Conservation (phyloP, 1,140 invertebrate species). For the Augochlora pura region DNA sequence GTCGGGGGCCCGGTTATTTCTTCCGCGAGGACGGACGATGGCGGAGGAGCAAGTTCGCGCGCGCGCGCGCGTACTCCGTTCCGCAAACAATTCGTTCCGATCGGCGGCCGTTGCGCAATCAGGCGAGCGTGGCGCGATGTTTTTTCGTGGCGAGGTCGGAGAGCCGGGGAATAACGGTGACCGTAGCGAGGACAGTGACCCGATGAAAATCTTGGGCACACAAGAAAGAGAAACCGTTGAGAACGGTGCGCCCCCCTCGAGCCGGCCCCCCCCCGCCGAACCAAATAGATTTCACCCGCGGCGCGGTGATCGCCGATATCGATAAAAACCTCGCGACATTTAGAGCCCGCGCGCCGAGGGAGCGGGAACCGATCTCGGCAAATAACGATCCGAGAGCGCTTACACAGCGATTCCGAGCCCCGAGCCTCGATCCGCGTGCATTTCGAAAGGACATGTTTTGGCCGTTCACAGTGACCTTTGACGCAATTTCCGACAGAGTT, state of each 20-base stretch:
- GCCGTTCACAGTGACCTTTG: no score
- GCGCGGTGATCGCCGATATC: conserved; percentile 25
- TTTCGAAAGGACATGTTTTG: no score
- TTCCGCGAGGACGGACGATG: no score
- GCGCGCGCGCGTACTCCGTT: no score
- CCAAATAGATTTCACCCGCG: conserved; percentile 59
- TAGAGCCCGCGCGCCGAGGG: neutral
- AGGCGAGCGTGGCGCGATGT: conserved; percentile 21
- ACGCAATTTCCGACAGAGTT: no score
- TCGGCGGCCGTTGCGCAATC: neutral
- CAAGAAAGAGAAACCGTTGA: conserved; percentile 64
- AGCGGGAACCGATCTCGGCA: no score
- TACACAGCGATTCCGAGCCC: no score
- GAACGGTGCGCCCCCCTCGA: conserved; percentile 39
- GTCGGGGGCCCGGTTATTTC: no score
- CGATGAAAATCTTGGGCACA: conserved; percentile 64
- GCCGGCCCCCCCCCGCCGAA: conserved; percentile 14
- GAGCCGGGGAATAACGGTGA: conserved; percentile 60
- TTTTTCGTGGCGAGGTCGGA: conserved; percentile 58
- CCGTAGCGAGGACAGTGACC: conserved; percentile 63
- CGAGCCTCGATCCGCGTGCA: no score
- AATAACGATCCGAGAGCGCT: no score
- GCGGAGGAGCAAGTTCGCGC: no score
- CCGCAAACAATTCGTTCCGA: neutral
- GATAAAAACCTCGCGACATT: conserved; percentile 53